Conservation (phyloP, 2,797 vertebrate species). For the Anas bernieri region DNA sequence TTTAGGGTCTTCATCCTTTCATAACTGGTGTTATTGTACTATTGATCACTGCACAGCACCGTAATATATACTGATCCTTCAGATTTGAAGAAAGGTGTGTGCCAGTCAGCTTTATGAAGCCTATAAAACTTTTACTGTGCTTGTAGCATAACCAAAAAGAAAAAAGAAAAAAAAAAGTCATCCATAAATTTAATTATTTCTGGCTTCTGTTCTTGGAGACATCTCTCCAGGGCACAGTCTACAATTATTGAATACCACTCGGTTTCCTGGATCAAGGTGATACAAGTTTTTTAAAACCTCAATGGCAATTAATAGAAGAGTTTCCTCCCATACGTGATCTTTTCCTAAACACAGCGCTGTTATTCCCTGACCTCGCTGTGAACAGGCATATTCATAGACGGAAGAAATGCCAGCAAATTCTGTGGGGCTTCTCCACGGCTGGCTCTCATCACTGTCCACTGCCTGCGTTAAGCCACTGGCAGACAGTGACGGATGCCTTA, state of each 20-base stretch:
- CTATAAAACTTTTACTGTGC: slow-evolving; percentile 46
- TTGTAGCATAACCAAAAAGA: slow-evolving; percentile 52
- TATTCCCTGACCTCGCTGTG: not conserved
- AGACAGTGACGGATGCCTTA: slow-evolving; percentile 9
- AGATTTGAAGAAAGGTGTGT: not conserved
- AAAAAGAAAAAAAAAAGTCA: slow-evolving; percentile 1
- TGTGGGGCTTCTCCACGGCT: not conserved
- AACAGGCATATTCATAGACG: not conserved
- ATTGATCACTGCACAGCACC: not conserved
- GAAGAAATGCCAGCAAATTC: slow-evolving; percentile 19
- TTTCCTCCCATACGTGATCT: not conserved
- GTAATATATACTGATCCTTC: not conserved
- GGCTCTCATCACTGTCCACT: not conserved
- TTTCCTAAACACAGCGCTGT: not conserved
- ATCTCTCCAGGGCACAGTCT: slow-evolving; percentile 35
- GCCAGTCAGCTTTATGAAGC: slow-evolving; percentile 58
- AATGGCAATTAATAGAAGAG: slow-evolving; percentile 2
- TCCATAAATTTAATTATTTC: slow-evolving; percentile 64
- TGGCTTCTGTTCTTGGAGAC: slow-evolving; percentile 45
- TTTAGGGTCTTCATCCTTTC: not conserved
- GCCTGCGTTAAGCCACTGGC: not conserved
- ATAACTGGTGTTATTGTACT: not conserved
- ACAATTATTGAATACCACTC: not conserved
- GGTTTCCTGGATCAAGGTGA: slow-evolving; percentile 18
- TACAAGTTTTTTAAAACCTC: slow-evolving; percentile 7